Base-by-base conservation (phyloP, 2,797 vertebrate genomes). In the Girardinus metallicus region DNA sequence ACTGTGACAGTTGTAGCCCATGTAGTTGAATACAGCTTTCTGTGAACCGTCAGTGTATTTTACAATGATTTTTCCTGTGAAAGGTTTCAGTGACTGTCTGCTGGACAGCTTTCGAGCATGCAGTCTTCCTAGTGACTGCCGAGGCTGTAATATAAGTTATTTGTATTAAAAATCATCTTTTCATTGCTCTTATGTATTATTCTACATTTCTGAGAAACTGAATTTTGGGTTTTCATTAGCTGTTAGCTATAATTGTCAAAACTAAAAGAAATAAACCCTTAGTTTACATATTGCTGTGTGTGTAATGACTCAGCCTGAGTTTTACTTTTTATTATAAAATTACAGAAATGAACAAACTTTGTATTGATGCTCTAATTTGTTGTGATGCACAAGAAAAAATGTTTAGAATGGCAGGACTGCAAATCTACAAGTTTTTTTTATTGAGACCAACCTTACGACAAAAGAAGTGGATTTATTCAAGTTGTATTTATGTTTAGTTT, bases 401-500 rank as follows among this genome's bases (percentile, higher is more conserved):
- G 36, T 21, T 68, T 39, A 68, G 36, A 39, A 13, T 68, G 36
- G 29, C n/a, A 31, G 3, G 29, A 47, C n/a, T 10, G 4, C 15
- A 47, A 47, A 73, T 46, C 12, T 23, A 15, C 23, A 0, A 13
- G 3, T 23, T 39, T 41, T 39, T 23, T 6, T 53, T 41, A n/a
- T 10, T 26, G 7, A 41, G 31, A 53, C 7, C 72, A 34, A 49
- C 8, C 23, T 74, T 74, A 23, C 21, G 26, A 34, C 7, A 34
- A 34, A 26, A 21, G 2, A 51, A 53, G 51, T 26, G 4, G 18
- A 23, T 23, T n/a, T 26, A 75, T 79, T 73, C 29, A 49, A 76
- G 31, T 80, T 76, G 29, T n/a, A 29, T 60, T 31, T 31, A 78
- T 66, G 51, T 85, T 53, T 66, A 62, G 51, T 46, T 78, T 79